Evolutionary conservation across 2,113 vertebrate genomes (phyloP).

Genomic region (Vulpes vulpes): DNA sequence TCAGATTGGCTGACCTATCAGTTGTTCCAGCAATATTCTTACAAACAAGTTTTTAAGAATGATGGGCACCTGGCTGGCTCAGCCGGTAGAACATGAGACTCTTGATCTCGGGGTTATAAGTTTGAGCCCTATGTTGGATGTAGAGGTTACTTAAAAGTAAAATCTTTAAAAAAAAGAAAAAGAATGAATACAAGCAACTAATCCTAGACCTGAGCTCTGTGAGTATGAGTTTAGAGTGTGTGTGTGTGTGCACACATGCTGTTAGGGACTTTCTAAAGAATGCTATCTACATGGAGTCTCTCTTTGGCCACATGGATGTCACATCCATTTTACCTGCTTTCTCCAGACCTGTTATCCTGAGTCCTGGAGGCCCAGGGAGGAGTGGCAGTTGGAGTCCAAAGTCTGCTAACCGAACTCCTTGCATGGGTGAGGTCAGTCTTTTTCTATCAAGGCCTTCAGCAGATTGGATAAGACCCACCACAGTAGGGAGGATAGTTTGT

Average conservation of each 20-base stretch:
- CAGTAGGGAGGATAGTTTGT: neutral
- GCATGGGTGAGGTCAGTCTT: neutral
- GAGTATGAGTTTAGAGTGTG: neutral
- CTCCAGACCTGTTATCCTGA: neutral
- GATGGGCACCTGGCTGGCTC: too few species aligned
- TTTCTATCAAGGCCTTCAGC: neutral
- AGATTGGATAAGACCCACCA: neutral
- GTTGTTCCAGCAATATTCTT: neutral
- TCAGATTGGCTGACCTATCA: neutral
- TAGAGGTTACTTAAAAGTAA: too few species aligned
- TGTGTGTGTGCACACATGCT: accelerated
- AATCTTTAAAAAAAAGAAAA: too few species aligned
- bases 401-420: neutral
- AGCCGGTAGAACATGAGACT: too few species aligned
- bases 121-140: too few species aligned
- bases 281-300: neutral
- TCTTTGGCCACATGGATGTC: neutral
- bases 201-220: neutral
- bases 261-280: neutral
- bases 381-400: neutral
- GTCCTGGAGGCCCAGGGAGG: neutral
- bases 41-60: neutral
- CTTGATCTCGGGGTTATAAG: too few species aligned
- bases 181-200: neutral
- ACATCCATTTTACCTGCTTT: neutral